These are phyloP conservation scores for Dreissena polymorpha DNA, from an alignment of 1,140 invertebrate species.

Conservation along the genomic window DNA sequence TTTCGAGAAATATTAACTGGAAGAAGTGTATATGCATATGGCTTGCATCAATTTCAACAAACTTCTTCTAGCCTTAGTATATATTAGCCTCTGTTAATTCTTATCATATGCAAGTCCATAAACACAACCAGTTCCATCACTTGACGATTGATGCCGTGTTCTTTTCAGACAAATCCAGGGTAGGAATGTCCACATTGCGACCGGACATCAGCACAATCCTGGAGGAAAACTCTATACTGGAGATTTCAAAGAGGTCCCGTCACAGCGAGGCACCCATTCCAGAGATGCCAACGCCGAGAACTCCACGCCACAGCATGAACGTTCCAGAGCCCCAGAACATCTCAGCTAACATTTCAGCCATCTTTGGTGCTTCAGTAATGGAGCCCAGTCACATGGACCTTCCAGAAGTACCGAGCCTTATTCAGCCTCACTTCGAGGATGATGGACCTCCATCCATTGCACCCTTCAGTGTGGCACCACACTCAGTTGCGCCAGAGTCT, in stretches of 20 bases:
- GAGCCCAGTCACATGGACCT: constrained; percentile 58
- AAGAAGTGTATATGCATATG: no score
- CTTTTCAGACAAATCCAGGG: constrained; percentile 33
- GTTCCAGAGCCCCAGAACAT: constrained; percentile 17
- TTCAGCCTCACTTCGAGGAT: constrained; percentile 52
- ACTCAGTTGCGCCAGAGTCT: constrained; percentile 67
- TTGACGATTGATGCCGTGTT: not conserved
- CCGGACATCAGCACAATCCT: constrained; percentile 68
- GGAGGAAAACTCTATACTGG: constrained; percentile 60
- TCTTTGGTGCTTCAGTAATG: constrained; percentile 51
- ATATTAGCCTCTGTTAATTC: no score
- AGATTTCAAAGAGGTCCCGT: constrained; percentile 43
- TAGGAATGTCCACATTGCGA: constrained; percentile 48
- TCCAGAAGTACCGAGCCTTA: constrained; percentile 38
- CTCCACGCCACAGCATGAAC: constrained; percentile 16
- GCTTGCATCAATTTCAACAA: no score
- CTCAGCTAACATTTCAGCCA: constrained; percentile 33
- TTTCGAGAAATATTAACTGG: no score
- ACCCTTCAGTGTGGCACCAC: constrained; percentile 70
- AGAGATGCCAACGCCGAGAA: constrained; percentile 28
- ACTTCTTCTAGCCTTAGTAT: no score
- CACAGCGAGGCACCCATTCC: constrained; percentile 3
- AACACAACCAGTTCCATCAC: no score
- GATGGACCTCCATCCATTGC: constrained; percentile 69
- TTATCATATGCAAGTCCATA: no score